Conservation (phyloP, 1,140 invertebrate genomes). For the Idris sp. region DNA sequence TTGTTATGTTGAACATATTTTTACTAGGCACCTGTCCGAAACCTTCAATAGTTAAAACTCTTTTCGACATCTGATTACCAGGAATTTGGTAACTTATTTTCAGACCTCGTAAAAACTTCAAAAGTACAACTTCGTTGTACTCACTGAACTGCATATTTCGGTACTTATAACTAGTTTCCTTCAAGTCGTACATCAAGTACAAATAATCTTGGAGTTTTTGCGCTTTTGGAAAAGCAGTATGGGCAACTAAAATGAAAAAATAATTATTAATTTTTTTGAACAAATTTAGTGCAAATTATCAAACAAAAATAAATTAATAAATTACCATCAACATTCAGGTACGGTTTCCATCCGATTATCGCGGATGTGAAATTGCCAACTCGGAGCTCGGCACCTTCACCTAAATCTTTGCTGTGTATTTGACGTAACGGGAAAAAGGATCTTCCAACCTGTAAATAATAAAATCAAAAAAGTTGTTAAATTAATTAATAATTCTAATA, state of each 20-base stretch:
- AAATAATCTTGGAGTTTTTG: conserved; percentile 67
- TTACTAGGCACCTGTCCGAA: conserved; percentile 67
- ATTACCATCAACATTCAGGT: conserved; percentile 86
- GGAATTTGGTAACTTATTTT: conserved; percentile 79
- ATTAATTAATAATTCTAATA: no score
- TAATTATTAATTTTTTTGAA: no score
- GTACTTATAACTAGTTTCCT: conserved; percentile 2
- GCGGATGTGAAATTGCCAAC: conserved; percentile 86
- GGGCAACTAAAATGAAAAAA: conserved; percentile 77
- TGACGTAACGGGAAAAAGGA: conserved; percentile 74
- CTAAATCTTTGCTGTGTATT: conserved; percentile 69
- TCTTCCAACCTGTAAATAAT: conserved; percentile 76
- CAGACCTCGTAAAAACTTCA: conserved; percentile 66
- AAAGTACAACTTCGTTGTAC: conserved; percentile 20
- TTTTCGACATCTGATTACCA: conserved; percentile 66
- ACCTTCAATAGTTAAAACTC: conserved; percentile 79
- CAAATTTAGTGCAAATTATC: no score
- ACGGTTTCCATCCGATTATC: conserved; percentile 84
- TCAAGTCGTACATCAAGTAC: conserved; percentile 68
- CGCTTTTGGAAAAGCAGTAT: conserved; percentile 83
- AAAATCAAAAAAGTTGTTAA: conserved; percentile 17
- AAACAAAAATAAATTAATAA: no score
- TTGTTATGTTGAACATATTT: conserved; percentile 62
- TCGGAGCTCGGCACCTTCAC: conserved; percentile 84
- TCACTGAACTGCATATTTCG: conserved; percentile 1